These are phyloP conservation scores for Lycophotia porphyrea DNA, from an alignment of 2,888 invertebrate species.

Conservation along the genomic window DNA sequence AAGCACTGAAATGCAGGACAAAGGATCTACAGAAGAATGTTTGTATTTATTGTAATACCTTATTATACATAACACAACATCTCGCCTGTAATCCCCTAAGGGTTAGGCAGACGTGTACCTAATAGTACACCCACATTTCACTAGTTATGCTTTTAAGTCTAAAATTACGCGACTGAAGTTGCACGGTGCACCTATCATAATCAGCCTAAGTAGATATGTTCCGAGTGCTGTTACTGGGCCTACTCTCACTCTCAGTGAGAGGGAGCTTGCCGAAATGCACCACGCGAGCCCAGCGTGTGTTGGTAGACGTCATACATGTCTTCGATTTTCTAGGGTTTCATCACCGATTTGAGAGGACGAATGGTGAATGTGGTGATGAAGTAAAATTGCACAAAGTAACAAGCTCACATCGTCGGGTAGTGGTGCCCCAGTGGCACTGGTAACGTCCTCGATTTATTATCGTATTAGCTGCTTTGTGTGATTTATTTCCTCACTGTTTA, in stretches of 20 bases:
- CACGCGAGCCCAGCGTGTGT: not conserved
- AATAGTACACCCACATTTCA: too few species aligned
- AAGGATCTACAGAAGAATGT: not conserved
- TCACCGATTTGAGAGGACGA: not conserved
- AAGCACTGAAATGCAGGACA: not conserved
- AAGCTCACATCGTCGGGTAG: too few species aligned
- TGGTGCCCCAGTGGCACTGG: too few species aligned
- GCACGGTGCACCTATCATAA: not conserved
- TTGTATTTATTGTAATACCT: constrained; percentile 13
- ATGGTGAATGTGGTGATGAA: not conserved
- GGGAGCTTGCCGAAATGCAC: not conserved
- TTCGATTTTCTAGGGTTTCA: not conserved
- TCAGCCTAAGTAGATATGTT: not conserved
- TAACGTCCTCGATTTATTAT: too few species aligned
- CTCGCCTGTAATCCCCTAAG: too few species aligned
- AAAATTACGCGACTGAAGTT: not conserved
- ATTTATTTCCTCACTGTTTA: too few species aligned
- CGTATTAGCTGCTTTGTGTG: too few species aligned
- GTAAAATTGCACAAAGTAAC: too few species aligned
- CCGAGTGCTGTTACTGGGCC: not conserved
- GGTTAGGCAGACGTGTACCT: too few species aligned
- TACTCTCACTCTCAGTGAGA: not conserved
- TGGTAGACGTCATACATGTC: not conserved
- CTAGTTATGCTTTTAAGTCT: too few species aligned
- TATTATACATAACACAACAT: too few species aligned